Evolutionary conservation across 2,113 vertebrate genomes (phyloP).

Genomic region (Jaculus jaculus): DNA sequence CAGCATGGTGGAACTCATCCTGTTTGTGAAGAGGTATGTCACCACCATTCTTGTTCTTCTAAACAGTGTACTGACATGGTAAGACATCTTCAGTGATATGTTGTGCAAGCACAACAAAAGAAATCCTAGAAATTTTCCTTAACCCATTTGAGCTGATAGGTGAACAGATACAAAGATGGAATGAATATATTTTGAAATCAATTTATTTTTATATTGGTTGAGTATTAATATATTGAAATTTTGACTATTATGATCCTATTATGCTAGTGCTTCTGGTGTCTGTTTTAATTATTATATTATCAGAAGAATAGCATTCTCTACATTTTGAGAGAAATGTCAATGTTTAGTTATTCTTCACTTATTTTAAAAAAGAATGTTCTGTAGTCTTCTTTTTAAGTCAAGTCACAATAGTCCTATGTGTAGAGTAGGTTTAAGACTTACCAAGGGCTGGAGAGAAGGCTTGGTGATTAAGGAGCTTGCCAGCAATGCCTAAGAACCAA

Average conservation of each 20-base stretch:
- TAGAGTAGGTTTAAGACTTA: no score
- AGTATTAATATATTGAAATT: constrained; percentile 28
- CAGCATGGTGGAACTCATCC: neutral
- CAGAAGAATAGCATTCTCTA: neutral
- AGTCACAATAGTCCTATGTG: neutral
- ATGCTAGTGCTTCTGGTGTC: neutral
- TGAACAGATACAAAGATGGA: neutral
- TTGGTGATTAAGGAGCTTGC: no score
- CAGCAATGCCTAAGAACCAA: no score
- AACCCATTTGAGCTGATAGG: neutral
- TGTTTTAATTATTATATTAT: neutral
- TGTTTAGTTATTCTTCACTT: neutral
- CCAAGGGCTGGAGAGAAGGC: no score
- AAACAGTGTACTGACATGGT: neutral
- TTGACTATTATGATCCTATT: neutral
- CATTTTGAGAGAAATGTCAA: neutral
- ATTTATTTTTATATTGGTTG: neutral
- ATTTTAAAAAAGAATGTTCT: neutral
- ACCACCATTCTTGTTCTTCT: constrained; percentile 5
- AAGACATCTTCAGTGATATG: neutral
- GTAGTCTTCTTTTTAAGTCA: neutral
- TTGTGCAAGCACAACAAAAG: neutral
- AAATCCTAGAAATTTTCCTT: neutral
- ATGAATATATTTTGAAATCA: neutral
- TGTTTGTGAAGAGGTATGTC: neutral